phyloP scores from a whole-genome alignment of 2,113 vertebrate species.

The Dipodomys merriami region DNA sequence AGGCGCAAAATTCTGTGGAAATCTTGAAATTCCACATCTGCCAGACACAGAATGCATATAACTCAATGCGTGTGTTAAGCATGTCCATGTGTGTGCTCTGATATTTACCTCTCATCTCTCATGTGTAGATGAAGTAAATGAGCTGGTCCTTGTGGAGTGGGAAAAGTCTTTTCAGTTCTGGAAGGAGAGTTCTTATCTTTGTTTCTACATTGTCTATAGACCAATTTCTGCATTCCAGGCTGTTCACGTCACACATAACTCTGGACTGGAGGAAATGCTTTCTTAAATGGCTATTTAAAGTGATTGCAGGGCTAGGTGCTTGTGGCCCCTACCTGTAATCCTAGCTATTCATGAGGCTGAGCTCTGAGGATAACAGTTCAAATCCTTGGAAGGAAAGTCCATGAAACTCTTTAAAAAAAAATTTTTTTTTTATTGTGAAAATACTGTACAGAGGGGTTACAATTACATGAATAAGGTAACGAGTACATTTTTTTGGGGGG shows the following conservation, averaged over 20 bases:
- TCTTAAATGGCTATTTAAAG: not conserved
- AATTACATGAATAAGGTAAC: no score
- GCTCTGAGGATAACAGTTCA: no score
- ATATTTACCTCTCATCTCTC: not conserved
- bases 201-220: not conserved
- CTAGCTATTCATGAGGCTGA: no score
- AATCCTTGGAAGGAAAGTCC: no score
- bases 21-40: conserved; percentile 32
- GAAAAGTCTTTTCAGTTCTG: not conserved
- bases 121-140: not conserved
- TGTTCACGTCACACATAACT: not conserved
- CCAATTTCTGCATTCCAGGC: not conserved
- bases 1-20: not conserved
- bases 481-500: no score
- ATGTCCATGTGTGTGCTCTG: not conserved
- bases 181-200: not conserved
- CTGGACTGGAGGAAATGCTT: not conserved
- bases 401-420: no score
- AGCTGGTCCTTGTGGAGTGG: not conserved
- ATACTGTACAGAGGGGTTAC: no score
- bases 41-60: not conserved
- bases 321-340: no score
- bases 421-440: no score
- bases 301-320: not conserved
- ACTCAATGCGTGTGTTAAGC: not conserved